Conservation (phyloP, 2,113 vertebrate genomes). For the Tetraodon nigroviridis region DNA sequence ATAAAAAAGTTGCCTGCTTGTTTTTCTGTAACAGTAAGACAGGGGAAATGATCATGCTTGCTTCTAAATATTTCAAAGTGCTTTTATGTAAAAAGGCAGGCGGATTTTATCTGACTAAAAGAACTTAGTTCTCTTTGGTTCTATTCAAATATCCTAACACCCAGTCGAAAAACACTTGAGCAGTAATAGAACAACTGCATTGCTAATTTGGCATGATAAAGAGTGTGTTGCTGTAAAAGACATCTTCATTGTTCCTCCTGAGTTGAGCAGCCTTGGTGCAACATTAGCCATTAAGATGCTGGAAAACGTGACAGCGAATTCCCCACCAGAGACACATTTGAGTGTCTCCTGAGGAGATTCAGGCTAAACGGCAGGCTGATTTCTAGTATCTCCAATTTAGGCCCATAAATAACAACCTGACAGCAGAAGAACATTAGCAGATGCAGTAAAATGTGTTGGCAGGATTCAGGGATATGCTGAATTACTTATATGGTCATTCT, state of each 20-base stretch:
- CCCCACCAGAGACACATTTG: not conserved
- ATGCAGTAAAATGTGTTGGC: not conserved
- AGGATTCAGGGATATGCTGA: not conserved
- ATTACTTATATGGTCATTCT: not conserved
- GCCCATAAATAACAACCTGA: not conserved
- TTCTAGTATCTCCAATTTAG: not conserved
- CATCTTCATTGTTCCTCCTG: not conserved
- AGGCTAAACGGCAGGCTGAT: no score
- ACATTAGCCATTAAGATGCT: conserved; percentile 1
- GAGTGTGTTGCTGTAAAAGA: not conserved
- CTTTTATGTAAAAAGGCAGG: not conserved
- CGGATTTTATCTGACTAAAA: not conserved
- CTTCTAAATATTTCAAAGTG: no score
- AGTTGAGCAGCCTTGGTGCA: not conserved
- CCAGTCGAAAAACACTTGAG: no score
- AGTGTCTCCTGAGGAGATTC: no score
- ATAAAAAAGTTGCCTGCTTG: no score
- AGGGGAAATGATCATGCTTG: no score
- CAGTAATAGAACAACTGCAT: not conserved
- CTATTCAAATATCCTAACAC: not conserved
- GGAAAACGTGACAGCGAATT: not conserved
- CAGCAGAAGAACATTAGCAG: not conserved
- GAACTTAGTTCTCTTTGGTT: not conserved
- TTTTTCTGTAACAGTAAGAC: no score
- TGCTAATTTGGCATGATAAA: no score